A percentile compares a stretch with the other conserved stretches of the same genome.
phyloP scores from a whole-genome alignment of 2,113 vertebrate genomes.

The Oncorhynchus masou region DNA sequence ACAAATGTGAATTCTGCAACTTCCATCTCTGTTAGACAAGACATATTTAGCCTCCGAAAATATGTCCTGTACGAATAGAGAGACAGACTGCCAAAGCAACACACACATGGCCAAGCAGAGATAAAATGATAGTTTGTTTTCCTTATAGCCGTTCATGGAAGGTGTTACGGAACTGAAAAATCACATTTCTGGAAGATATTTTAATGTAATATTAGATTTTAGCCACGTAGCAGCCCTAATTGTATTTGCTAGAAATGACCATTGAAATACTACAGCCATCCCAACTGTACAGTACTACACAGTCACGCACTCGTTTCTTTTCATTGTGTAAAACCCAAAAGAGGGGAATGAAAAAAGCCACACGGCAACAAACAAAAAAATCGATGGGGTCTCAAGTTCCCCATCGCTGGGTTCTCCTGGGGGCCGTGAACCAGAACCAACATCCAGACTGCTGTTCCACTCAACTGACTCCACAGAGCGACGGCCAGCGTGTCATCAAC shows the following conservation, averaged over 20 bases:
- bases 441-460: neutral
- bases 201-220: neutral
- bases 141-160: constrained; percentile 11
- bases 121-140: constrained; percentile 10
- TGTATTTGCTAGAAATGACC: neutral
- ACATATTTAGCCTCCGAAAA: constrained; percentile 8
- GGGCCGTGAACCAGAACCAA: constrained; percentile 4
- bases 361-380: constrained; percentile 21
- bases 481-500: neutral
- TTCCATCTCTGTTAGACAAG: constrained; percentile 16
- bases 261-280: neutral
- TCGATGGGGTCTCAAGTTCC: constrained; percentile 37
- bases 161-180: constrained; percentile 1
- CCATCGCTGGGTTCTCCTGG: neutral
- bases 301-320: constrained; percentile 28
- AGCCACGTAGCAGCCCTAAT: too few relatives aligned
- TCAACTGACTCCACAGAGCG: constrained; percentile 24
- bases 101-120: neutral
- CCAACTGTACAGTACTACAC: neutral
- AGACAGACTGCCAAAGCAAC: constrained; percentile 14
- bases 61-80: neutral
- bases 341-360: constrained; percentile 30
- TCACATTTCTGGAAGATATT: neutral
- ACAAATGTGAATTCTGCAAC: constrained; percentile 19
- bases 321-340: constrained; percentile 2